phyloP scores from a whole-genome alignment of 1,140 invertebrate species.

The Drosophila tani region DNA sequence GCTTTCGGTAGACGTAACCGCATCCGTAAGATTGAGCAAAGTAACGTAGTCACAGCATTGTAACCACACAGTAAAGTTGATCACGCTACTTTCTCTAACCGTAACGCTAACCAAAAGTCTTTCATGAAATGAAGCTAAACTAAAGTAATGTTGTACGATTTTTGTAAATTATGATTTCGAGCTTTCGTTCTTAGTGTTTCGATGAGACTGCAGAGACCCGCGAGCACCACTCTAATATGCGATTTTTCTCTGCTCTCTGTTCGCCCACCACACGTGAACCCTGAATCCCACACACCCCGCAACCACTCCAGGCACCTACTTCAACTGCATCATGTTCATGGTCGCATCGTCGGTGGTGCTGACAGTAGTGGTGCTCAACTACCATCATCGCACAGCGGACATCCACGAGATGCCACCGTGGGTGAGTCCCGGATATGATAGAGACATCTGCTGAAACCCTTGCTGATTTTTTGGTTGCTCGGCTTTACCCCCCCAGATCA shows the following conservation, averaged over 20 bases:
- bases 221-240: slow-evolving; percentile 52
- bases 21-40: slow-evolving; percentile 28
- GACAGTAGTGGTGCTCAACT: slow-evolving; percentile 99
- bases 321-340: slow-evolving; percentile 99
- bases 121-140: slow-evolving; percentile 62
- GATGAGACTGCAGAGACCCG: slow-evolving; percentile 28
- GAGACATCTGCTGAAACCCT: neutral
- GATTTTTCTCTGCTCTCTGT: slow-evolving; percentile 54
- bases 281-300: neutral
- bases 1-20: slow-evolving; percentile 34
- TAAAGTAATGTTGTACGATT: slow-evolving; percentile 70
- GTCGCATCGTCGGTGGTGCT: slow-evolving; percentile 99
- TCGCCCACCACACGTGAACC: slow-evolving; percentile 9
- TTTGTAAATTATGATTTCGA: slow-evolving; percentile 67
- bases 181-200: slow-evolving; percentile 76
- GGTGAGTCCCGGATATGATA: slow-evolving; percentile 89
- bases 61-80: slow-evolving; percentile 64
- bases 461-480: slow-evolving; percentile 3
- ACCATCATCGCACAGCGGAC: slow-evolving; percentile 98
- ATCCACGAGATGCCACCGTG: slow-evolving; percentile 98
- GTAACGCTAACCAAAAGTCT: slow-evolving; percentile 53
- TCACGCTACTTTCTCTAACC: slow-evolving; percentile 58
- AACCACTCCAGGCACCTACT: slow-evolving; percentile 94
- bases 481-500: slow-evolving; percentile 88
- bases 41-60: slow-evolving; percentile 52